Conservation (phyloP, 2,888 invertebrate genomes). For the Sinohyriopsis cumingii region DNA sequence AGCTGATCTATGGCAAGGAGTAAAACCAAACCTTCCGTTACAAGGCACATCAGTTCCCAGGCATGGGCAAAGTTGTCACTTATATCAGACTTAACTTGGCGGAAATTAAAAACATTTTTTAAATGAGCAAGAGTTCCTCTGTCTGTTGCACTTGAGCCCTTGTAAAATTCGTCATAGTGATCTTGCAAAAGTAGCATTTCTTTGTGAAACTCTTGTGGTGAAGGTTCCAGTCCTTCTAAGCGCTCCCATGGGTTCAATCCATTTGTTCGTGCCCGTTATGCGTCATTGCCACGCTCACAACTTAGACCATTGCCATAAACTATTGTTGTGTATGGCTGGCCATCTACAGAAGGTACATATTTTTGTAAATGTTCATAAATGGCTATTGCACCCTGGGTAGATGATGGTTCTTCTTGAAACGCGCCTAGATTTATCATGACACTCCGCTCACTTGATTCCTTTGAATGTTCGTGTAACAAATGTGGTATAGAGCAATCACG, state of each 20-base stretch:
- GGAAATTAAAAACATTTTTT: slow-evolving; percentile 25
- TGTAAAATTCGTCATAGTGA: slow-evolving; percentile 24
- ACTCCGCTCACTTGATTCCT: slow-evolving; percentile 12
- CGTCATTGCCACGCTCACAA: too few species aligned
- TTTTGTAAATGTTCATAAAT: too few species aligned
- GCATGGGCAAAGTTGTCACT: slow-evolving; percentile 32
- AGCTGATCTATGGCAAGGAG: slow-evolving; percentile 13
- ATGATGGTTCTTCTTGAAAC: too few species aligned
- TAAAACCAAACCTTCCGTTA: slow-evolving; percentile 14
- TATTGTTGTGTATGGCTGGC: too few species aligned
- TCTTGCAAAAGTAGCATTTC: slow-evolving; percentile 34
- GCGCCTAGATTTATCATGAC: slow-evolving; percentile 22
- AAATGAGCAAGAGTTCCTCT: slow-evolving; percentile 20
- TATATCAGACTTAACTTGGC: slow-evolving; percentile 27
- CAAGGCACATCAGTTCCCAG: slow-evolving; percentile 28
- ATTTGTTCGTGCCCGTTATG: slow-evolving; percentile 21
- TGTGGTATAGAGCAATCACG: slow-evolving; percentile 8
- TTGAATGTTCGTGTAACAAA: slow-evolving; percentile 18
- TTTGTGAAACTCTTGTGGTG: slow-evolving; percentile 34
- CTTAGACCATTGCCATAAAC: not conserved
- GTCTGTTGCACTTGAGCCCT: slow-evolving; percentile 17
- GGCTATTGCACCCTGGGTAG: too few species aligned
- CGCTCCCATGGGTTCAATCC: slow-evolving; percentile 20
- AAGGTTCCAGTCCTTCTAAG: slow-evolving; percentile 27
- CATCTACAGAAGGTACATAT: too few species aligned